Conservation (phyloP, 1,140 invertebrate species). For the Zaprionus kolodkinae region DNA sequence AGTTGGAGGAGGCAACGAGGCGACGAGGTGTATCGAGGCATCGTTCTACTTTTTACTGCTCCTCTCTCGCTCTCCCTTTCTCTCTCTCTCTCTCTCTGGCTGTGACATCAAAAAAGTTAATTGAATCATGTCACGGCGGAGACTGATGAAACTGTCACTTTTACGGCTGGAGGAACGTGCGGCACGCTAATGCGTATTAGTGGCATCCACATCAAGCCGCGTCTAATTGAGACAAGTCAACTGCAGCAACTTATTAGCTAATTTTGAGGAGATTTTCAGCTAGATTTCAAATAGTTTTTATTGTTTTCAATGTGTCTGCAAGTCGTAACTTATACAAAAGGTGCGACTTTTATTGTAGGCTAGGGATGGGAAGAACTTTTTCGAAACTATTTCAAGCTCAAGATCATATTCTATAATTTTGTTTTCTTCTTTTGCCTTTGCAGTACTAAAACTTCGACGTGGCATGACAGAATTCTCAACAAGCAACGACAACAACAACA, state of each 20-base stretch:
- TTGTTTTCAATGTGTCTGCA: background rate
- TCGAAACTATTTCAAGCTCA: no score
- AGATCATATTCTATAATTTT: background rate
- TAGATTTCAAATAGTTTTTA: background rate
- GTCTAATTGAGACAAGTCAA: slow-evolving; percentile 60
- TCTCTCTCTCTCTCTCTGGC: background rate
- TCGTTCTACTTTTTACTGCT: slow-evolving; percentile 19
- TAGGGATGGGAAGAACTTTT: no score
- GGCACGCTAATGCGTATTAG: slow-evolving; percentile 65
- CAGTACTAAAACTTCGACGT: slow-evolving; percentile 82
- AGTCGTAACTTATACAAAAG: background rate
- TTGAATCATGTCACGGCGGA: slow-evolving; percentile 60
- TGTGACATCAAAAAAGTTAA: slow-evolving; percentile 66
- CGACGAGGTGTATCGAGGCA: background rate
- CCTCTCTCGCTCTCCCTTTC: background rate
- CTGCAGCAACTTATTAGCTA: slow-evolving; percentile 33
- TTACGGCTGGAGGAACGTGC: slow-evolving; percentile 49
- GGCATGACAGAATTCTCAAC: slow-evolving; percentile 84
- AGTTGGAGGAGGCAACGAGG: no score
- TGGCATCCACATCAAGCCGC: slow-evolving; percentile 42
- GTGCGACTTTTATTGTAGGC: background rate
- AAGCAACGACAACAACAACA: slow-evolving; percentile 77
- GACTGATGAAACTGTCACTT: slow-evolving; percentile 34
- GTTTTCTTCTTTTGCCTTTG: slow-evolving; percentile 29
- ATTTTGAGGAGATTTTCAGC: slow-evolving; percentile 4